These are phyloP conservation scores for Sorex araneus DNA, from an alignment of 2,113 vertebrate genomes.

Conservation along the genomic window DNA sequence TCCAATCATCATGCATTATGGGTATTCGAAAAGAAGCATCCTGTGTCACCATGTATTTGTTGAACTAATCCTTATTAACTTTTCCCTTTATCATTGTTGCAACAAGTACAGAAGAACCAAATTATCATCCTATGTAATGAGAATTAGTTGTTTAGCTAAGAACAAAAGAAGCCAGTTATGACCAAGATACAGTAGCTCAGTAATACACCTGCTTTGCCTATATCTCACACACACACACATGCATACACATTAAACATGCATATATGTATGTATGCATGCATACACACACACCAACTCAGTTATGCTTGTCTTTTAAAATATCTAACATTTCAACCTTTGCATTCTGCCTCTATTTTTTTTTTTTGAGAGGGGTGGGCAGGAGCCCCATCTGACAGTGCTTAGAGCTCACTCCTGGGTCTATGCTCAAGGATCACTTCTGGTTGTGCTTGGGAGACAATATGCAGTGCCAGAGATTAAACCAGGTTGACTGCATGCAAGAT, in stretches of 20 bases:
- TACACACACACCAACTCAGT: too few species aligned
- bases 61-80: neutral
- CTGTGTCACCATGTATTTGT: neutral
- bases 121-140: neutral
- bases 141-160: neutral
- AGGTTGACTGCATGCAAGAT: too few species aligned
- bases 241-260: too few species aligned
- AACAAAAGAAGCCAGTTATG: neutral
- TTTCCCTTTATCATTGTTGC: neutral
- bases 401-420: too few species aligned
- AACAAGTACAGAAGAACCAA: slow-evolving; percentile 2
- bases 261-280: too few species aligned
- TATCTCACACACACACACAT: too few species aligned
- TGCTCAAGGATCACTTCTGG: too few species aligned
- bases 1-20: slow-evolving; percentile 29
- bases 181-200: neutral
- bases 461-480: too few species aligned
- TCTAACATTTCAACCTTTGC: slow-evolving; percentile 28
- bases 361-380: too few species aligned
- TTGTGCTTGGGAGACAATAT: too few species aligned
- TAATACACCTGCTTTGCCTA: slow-evolving; percentile 26
- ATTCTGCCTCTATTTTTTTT: neutral
- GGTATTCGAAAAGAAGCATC: slow-evolving; percentile 40
- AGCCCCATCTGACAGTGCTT: too few species aligned
- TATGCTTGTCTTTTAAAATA: slow-evolving; percentile 15